These are phyloP conservation scores for Ips typographus DNA, from an alignment of 1,140 invertebrate genomes.

Conservation along the genomic window DNA sequence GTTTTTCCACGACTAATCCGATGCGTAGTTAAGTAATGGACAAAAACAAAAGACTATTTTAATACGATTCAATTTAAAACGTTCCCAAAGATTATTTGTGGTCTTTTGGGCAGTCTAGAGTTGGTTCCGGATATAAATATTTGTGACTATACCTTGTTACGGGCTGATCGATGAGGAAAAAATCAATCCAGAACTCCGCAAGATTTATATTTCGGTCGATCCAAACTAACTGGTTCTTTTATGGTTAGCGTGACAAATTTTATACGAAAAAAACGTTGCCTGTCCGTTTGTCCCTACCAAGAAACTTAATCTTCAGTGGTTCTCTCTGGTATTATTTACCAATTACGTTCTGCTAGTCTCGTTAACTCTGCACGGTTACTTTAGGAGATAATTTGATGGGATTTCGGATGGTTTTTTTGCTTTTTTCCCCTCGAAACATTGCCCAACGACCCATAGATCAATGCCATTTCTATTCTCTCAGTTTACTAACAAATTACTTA, in stretches of 20 bases:
- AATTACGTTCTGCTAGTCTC: conserved; percentile 24
- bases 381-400: conserved; percentile 9
- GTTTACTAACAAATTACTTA: no score
- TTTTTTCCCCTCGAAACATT: background rate
- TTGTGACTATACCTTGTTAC: no score
- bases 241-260: conserved; percentile 36
- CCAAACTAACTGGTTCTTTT: conserved; percentile 31
- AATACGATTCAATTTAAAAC: conserved; percentile 21
- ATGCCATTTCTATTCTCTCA: no score
- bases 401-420: background rate
- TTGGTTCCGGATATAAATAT: no score
- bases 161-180: no score
- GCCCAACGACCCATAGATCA: background rate
- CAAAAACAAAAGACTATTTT: conserved; percentile 8
- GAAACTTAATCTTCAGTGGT: conserved; percentile 33
- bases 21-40: conserved; percentile 4
- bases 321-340: conserved; percentile 34
- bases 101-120: background rate
- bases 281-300: conserved; percentile 18
- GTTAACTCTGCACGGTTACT: conserved; percentile 11
- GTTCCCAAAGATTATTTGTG: conserved; percentile 21
- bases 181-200: no score
- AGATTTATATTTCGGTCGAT: conserved; percentile 14
- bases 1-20: background rate
- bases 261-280: conserved; percentile 9